phyloP scores from a whole-genome alignment of 1,140 invertebrate species.

The Bombus vancouverensis region DNA sequence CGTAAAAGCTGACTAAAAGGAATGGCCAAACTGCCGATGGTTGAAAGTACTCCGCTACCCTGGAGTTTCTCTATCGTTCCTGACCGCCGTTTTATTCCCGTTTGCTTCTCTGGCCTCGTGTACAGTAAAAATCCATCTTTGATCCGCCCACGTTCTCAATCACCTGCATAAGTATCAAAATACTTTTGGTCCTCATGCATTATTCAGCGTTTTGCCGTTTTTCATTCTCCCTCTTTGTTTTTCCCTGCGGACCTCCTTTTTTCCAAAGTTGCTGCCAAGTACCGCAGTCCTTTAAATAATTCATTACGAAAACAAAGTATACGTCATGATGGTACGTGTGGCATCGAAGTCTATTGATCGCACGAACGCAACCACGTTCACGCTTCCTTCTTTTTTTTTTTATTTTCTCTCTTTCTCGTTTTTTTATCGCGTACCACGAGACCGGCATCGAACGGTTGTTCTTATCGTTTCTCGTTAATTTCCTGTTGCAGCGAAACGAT shows the following conservation, averaged over 20 bases:
- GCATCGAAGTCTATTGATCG: constrained; percentile 47
- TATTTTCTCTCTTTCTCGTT: too few species aligned
- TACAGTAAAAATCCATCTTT: constrained; percentile 12
- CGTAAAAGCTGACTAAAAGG: background rate
- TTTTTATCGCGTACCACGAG: background rate
- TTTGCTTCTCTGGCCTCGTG: background rate
- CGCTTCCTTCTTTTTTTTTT: background rate
- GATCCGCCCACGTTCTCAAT: background rate
- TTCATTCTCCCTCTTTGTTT: constrained; percentile 8
- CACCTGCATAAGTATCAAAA: constrained; percentile 27
- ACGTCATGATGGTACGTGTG: background rate
- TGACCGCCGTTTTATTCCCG: constrained; percentile 4
- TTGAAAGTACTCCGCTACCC: background rate
- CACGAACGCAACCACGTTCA: background rate
- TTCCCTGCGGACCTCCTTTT: background rate
- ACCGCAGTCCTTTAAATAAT: constrained; percentile 58
- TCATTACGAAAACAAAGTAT: constrained; percentile 60
- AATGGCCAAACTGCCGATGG: background rate
- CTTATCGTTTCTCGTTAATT: constrained; percentile 13
- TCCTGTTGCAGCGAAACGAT: background rate
- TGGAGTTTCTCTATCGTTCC: background rate
- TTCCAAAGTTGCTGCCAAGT: constrained; percentile 39
- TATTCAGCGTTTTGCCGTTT: constrained; percentile 51
- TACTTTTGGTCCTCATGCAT: constrained; percentile 23
- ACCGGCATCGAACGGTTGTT: background rate